Conservation (phyloP, 1,140 invertebrate genomes). For the Ceratosolen fusciceps region DNA sequence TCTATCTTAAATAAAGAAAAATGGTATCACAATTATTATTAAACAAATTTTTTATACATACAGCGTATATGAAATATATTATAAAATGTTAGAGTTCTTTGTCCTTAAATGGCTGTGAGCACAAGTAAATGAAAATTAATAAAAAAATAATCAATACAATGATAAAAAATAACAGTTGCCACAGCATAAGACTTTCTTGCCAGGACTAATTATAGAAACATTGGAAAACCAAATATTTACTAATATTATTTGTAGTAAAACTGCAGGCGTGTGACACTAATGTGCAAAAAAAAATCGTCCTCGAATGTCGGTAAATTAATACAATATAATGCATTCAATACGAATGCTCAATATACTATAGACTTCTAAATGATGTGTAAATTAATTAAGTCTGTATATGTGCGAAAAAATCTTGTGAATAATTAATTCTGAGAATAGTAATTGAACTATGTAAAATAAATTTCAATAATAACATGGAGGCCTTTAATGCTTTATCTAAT, state of each 20-base stretch:
- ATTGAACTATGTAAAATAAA: conserved; percentile 28
- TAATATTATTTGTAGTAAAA: conserved; percentile 41
- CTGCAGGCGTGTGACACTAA: conserved; percentile 22
- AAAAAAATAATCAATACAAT: conserved; percentile 22
- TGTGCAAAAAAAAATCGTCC: conserved; percentile 18
- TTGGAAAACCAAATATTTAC: conserved; percentile 53
- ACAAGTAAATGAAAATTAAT: conserved; percentile 49
- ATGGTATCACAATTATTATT: conserved; percentile 28
- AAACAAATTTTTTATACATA: conserved; percentile 31
- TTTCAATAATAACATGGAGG: conserved; percentile 14
- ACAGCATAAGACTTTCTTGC: conserved; percentile 61
- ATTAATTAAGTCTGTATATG: conserved; percentile 15
- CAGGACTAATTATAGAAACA: conserved; percentile 53
- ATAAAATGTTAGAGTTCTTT: conserved; percentile 43
- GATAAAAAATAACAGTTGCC: conserved; percentile 37
- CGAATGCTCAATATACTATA: conserved; percentile 25
- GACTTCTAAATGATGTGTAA: conserved; percentile 13
- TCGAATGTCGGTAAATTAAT: conserved; percentile 8
- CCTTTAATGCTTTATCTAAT: conserved; percentile 34
- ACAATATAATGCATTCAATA: conserved; percentile 3
- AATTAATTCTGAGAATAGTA: not conserved
- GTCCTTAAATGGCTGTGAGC: conserved; percentile 64
- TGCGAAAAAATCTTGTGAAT: conserved; percentile 9
- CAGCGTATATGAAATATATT: not conserved
- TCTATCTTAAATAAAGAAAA: conserved; percentile 18